Conservation (phyloP, 2,797 vertebrate species). For the Pipistrellus nathusii region DNA sequence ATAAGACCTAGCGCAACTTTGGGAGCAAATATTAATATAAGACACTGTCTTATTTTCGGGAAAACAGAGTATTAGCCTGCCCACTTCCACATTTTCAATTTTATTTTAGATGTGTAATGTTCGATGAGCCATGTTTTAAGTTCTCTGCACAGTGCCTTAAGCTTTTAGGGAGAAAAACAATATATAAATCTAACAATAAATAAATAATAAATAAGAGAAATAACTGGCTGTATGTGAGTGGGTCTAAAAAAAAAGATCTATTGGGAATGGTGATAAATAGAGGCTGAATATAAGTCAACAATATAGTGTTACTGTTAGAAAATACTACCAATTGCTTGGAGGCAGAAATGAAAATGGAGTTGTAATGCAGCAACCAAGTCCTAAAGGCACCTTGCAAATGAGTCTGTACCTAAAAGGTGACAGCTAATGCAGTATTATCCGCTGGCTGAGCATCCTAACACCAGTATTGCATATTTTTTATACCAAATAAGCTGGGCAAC, state of each 20-base stretch:
- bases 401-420: conserved; percentile 49
- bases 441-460: not conserved
- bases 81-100: conserved; percentile 61
- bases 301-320: conserved; percentile 20
- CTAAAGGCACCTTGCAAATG: conserved; percentile 58
- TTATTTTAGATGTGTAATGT: conserved; percentile 69
- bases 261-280: conserved; percentile 32
- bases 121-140: conserved; percentile 50
- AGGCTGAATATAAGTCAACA: conserved; percentile 68
- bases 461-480: conserved; percentile 32
- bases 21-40: no score
- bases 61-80: not conserved
- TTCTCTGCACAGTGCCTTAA: conserved; percentile 66
- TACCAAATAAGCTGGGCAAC: conserved; percentile 10
- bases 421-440: conserved; percentile 2
- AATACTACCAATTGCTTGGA: conserved; percentile 42
- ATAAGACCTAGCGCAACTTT: no score
- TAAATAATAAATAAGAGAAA: conserved; percentile 76
- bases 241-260: conserved; percentile 61
- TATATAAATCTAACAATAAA: conserved; percentile 77
- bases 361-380: conserved; percentile 30
- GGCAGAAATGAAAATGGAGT: conserved; percentile 64
- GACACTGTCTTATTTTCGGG: no score
- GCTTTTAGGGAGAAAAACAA: conserved; percentile 61
- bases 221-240: conserved; percentile 43